Percentiles rank a stretch among this genome's conserved stretches.
Evolutionary conservation across 2,113 vertebrate genomes (phyloP).

Genomic region (Lampris incognitus): DNA sequence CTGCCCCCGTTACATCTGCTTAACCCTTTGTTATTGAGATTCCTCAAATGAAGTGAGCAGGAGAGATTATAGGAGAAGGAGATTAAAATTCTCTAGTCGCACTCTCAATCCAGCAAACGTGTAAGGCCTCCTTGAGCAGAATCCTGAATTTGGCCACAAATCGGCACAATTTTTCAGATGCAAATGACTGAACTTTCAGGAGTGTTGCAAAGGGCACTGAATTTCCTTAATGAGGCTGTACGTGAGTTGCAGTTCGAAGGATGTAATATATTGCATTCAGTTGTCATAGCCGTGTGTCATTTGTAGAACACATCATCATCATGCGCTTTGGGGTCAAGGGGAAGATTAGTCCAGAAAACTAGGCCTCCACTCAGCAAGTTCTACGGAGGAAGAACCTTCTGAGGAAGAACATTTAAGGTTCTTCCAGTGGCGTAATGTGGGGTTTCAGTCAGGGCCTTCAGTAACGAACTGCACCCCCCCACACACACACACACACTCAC

Average conservation of each 20-base stretch:
- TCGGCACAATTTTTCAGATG: constrained; percentile 39
- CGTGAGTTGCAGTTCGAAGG: constrained; percentile 13
- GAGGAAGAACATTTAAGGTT: background rate
- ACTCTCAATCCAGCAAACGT: constrained; percentile 51
- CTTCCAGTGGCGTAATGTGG: too few relatives aligned
- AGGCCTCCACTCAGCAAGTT: constrained; percentile 6
- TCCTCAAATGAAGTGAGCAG: constrained; percentile 43
- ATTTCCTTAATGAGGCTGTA: constrained; percentile 20
- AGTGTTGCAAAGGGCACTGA: constrained; percentile 15
- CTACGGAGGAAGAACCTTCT: background rate
- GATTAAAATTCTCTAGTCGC: constrained; percentile 49
- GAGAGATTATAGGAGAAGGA: constrained; percentile 38
- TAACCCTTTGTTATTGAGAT: constrained; percentile 30
- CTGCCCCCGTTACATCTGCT: too few relatives aligned
- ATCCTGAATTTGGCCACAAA: constrained; percentile 7
- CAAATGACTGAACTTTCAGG: constrained; percentile 21
- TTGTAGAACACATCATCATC: constrained; percentile 30
- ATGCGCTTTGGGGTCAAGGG: background rate
- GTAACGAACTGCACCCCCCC: too few relatives aligned
- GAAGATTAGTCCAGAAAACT: background rate
- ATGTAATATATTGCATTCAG: constrained; percentile 16
- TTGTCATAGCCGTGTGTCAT: constrained; percentile 37
- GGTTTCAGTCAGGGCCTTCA: too few relatives aligned
- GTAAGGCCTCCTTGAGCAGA: constrained; percentile 39
- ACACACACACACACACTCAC: too few relatives aligned